Percentiles rank a stretch among this genome's conserved stretches.
phyloP scores from a whole-genome alignment of 2,113 vertebrate species.

The Potamarius usumacintae region DNA sequence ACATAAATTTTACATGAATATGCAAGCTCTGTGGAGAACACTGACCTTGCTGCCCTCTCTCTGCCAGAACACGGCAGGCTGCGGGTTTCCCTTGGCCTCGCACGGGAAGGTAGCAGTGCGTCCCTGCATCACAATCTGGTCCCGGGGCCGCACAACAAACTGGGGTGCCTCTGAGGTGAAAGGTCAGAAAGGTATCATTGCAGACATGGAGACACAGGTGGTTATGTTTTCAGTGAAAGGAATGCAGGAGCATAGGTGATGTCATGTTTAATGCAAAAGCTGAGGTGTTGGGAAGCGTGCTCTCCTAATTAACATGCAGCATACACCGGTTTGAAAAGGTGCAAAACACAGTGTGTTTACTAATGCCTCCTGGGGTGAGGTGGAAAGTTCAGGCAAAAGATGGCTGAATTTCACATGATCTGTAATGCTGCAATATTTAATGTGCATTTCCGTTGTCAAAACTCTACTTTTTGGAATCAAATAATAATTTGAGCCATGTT shows the following conservation, averaged over 20 bases:
- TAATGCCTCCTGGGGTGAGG: slow-evolving; percentile 31
- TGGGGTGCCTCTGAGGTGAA: slow-evolving; percentile 87
- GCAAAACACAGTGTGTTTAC: slow-evolving; percentile 31
- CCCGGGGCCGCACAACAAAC: slow-evolving; percentile 95
- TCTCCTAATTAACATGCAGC: slow-evolving; percentile 31
- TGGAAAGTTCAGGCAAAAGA: slow-evolving; percentile 27
- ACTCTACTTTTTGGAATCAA: not conserved
- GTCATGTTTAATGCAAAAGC: slow-evolving; percentile 44
- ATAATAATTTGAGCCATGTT: not conserved
- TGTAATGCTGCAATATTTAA: not conserved
- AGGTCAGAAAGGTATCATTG: slow-evolving; percentile 37
- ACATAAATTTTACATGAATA: slow-evolving; percentile 19
- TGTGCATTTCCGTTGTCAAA: not conserved
- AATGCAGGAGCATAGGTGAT: not conserved
- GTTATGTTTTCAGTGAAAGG: not conserved
- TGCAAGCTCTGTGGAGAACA: not conserved
- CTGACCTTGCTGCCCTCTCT: slow-evolving; percentile 96
- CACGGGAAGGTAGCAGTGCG: slow-evolving; percentile 93
- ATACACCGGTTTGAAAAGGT: slow-evolving; percentile 18
- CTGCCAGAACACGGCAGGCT: slow-evolving; percentile 98
- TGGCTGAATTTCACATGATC: not conserved
- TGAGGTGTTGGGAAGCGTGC: slow-evolving; percentile 17
- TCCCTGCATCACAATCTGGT: slow-evolving; percentile 96
- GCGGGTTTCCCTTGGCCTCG: slow-evolving; percentile 97
- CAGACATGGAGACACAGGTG: slow-evolving; percentile 17